Base-by-base conservation (phyloP, 2,888 invertebrate species). In the Macaria liturata region DNA sequence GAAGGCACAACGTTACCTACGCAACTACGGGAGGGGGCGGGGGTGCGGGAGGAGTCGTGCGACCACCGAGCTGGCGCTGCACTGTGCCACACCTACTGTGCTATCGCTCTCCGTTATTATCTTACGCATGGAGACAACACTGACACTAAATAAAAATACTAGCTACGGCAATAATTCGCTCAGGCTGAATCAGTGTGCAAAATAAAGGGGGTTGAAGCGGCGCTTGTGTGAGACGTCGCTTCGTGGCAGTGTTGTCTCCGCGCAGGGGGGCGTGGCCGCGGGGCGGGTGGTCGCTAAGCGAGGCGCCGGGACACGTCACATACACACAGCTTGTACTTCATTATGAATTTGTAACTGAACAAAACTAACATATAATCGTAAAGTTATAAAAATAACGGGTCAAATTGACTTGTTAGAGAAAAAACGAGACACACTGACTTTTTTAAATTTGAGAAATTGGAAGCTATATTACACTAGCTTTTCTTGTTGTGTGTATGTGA, bases 51-150 rank as follows among this genome's bases (percentile, higher is more conserved):
- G 65, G 72, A 76, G 72, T 77, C 79, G 78, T 83, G 90, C 90
- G 91, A 90, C 87, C 88, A 85, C 87, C 87, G 73, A 68, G 62
- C 31, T 61, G 69, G 46, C 46, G 42, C 34, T 50, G 86, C 86
- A 83, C 83, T 80, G 86, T 86, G 88, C 84, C 88, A 88, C 88
- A 84, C 83, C 78, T 80, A 87, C 86, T 88, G 91, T 91, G 91
- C 90, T 91, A 91, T 87, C 84, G 83, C 83, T 86, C 83, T 81
- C 71, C 76, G 83, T 84, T 81, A 84, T 84, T 84, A 85, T 83
- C 81, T 76, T 74, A 75, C 66, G 58, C 83, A 77, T 76, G 81
- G 71, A 81, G 87, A 88, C 88, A 88, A 88, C 84, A 85, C 83
- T 76, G 70, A 49, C 51, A 57, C 9, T 46, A 20, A 2, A 20